Percentiles rank a stretch among this genome's conserved stretches.
Evolutionary conservation across 2,888 invertebrate genomes (phyloP).

Genomic region (Hybos culiciformis): DNA sequence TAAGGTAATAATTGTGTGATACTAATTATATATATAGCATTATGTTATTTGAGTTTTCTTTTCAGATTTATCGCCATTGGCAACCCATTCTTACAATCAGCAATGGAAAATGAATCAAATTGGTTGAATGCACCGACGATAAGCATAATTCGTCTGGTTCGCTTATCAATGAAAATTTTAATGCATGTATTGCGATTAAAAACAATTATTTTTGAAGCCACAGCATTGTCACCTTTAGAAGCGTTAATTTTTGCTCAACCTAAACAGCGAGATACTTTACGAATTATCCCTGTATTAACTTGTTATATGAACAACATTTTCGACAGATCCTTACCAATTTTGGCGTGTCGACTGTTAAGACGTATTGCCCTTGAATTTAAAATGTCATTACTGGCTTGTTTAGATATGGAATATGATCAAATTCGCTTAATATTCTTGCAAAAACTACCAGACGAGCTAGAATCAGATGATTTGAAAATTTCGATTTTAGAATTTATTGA

Average conservation of each 20-base stretch:
- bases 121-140: slow-evolving; percentile 46
- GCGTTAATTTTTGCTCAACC: slow-evolving; percentile 48
- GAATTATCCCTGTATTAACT: slow-evolving; percentile 55
- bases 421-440: slow-evolving; percentile 63
- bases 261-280: slow-evolving; percentile 44
- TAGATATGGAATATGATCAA: slow-evolving; percentile 69
- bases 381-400: slow-evolving; percentile 64
- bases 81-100: slow-evolving; percentile 44
- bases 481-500: slow-evolving; percentile 58
- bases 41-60: slow-evolving; percentile 2
- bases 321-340: slow-evolving; percentile 53
- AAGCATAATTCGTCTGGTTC: slow-evolving; percentile 42
- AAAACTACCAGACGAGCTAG: slow-evolving; percentile 51
- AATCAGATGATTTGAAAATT: slow-evolving; percentile 49
- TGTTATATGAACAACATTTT: slow-evolving; percentile 65
- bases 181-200: slow-evolving; percentile 45
- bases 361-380: slow-evolving; percentile 57
- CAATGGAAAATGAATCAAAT: slow-evolving; percentile 52
- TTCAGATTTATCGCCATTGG: slow-evolving; percentile 38
- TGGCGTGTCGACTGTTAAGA: slow-evolving; percentile 55
- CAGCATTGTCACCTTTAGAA: slow-evolving; percentile 43
- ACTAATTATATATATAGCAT: too few relatives aligned
- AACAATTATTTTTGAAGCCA: slow-evolving; percentile 31
- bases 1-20: slow-evolving; percentile 34
- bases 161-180: slow-evolving; percentile 44